phyloP scores from a whole-genome alignment of 1,140 invertebrate genomes.

The Magallana gigas region DNA sequence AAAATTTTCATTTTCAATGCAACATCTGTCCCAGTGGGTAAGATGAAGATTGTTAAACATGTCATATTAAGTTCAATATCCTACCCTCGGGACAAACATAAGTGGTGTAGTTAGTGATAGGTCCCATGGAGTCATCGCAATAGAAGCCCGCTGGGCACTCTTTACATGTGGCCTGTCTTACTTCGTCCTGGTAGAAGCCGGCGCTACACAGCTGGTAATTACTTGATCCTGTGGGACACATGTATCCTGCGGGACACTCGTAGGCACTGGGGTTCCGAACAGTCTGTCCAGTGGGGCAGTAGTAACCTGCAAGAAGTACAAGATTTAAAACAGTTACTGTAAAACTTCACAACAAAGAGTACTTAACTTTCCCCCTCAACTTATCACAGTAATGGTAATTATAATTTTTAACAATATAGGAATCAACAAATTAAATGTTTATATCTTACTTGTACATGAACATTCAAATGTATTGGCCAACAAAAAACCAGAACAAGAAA shows the following conservation, averaged over 20 bases:
- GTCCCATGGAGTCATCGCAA: slow-evolving; percentile 71
- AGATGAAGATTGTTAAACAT: slow-evolving; percentile 33
- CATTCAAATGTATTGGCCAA: no score
- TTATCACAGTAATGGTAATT: no score
- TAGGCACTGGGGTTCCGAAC: slow-evolving; percentile 70
- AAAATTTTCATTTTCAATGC: background rate
- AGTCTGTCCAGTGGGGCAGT: slow-evolving; percentile 70
- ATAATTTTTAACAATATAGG: no score
- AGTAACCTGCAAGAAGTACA: slow-evolving; percentile 69
- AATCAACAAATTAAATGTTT: no score
- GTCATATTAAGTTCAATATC: background rate
- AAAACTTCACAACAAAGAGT: no score
- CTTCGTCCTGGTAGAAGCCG: slow-evolving; percentile 71
- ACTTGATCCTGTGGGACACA: slow-evolving; percentile 68
- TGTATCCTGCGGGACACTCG: slow-evolving; percentile 74
- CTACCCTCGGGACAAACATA: slow-evolving; percentile 72
- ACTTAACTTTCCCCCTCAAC: no score
- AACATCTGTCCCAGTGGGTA: slow-evolving; percentile 73
- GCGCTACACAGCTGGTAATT: slow-evolving; percentile 66
- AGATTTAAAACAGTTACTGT: no score
- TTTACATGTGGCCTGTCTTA: slow-evolving; percentile 56
- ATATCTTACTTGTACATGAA: no score
- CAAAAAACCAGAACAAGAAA: no score
- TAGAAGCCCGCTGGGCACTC: slow-evolving; percentile 75
- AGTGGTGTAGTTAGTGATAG: slow-evolving; percentile 69